A percentile compares a stretch with the other conserved stretches of the same genome.
These are phyloP conservation scores for Microcebus murinus DNA, from an alignment of 2,113 vertebrate genomes.

Conservation along the genomic window DNA sequence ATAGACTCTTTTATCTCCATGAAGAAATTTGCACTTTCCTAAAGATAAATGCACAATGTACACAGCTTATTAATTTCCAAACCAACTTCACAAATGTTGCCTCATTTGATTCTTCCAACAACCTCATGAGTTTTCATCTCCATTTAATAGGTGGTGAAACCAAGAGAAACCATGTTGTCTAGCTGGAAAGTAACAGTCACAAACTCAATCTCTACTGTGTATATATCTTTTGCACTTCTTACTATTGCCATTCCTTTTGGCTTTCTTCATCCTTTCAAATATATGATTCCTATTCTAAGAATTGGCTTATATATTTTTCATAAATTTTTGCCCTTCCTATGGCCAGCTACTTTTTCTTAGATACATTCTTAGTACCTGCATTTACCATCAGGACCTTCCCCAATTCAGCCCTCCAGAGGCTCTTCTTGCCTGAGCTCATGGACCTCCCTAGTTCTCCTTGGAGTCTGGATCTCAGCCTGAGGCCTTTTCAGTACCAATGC, in stretches of 20 bases:
- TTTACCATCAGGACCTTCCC: not conserved
- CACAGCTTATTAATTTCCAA: not conserved
- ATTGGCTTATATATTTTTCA: not conserved
- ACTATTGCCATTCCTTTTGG: not conserved
- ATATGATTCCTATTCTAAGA: not conserved
- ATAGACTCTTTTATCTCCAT: not conserved
- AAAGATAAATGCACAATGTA: not conserved
- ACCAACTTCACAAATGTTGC: not conserved
- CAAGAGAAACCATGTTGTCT: not conserved
- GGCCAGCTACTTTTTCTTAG: not conserved
- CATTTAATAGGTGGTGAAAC: not conserved
- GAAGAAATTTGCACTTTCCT: slow-evolving; percentile 26
- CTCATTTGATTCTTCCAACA: not conserved
- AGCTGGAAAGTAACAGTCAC: not conserved
- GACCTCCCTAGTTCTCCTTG: not conserved
- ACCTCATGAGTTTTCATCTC: not conserved
- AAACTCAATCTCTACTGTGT: not conserved
- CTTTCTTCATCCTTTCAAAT: not conserved
- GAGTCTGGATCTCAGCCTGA: not conserved
- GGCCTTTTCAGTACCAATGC: not conserved
- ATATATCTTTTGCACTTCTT: not conserved
- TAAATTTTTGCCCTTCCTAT: not conserved
- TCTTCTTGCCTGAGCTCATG: not conserved
- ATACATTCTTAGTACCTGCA: not conserved
- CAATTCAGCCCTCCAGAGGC: not conserved